Percentiles rank a stretch among this genome's conserved stretches.
Evolutionary conservation across 2,888 invertebrate genomes (phyloP).

Genomic region (Melinopterus prodromus): DNA sequence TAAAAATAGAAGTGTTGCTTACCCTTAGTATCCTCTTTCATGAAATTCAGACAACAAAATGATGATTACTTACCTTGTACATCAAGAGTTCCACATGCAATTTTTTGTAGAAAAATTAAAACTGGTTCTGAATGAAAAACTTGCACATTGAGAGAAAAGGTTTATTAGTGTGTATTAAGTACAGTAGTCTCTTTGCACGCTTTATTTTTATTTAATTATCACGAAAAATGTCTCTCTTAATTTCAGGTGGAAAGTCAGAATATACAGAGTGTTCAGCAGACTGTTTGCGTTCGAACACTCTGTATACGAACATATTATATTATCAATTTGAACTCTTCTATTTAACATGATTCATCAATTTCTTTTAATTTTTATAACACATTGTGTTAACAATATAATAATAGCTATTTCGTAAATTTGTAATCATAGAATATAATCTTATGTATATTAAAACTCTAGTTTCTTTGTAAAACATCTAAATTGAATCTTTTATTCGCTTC

Average conservation of each 20-base stretch:
- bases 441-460: conserved; percentile 36
- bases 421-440: conserved; percentile 24
- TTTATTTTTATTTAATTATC: background rate
- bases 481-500: too few species aligned
- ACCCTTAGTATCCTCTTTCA: too few species aligned
- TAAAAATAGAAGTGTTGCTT: too few species aligned
- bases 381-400: conserved; percentile 51
- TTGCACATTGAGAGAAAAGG: background rate
- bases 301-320: background rate
- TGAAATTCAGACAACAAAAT: too few species aligned
- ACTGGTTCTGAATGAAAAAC: background rate
- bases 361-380: conserved; percentile 50
- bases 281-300: background rate
- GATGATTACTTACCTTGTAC: too few species aligned
- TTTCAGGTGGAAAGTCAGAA: background rate
- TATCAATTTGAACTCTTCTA: conserved; percentile 38
- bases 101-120: background rate
- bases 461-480: background rate
- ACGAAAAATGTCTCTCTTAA: background rate
- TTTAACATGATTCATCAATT: conserved; percentile 25
- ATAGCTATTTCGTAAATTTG: conserved; percentile 45
- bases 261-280: background rate
- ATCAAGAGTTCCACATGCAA: background rate
- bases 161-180: background rate
- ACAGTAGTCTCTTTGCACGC: background rate